Evolutionary conservation across 2,113 vertebrate species (phyloP).

Genomic region (Corvus moneduloides): DNA sequence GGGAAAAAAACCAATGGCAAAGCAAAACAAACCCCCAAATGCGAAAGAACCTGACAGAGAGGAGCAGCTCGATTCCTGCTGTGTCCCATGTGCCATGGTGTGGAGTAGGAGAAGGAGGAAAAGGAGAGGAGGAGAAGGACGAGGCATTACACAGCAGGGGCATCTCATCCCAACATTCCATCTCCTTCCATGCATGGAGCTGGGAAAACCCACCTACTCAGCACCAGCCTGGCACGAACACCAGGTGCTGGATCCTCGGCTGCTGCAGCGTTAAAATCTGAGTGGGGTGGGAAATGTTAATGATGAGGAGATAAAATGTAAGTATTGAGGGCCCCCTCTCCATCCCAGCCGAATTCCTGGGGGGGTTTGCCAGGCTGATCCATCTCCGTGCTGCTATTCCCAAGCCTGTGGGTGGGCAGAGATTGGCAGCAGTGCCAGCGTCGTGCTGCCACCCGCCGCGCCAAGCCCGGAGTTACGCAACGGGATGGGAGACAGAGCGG

Average conservation of each 20-base stretch:
- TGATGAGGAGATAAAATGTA: background rate
- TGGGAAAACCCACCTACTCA: background rate
- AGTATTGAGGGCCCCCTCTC: accelerated
- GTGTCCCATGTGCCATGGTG: background rate
- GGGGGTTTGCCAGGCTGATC: background rate
- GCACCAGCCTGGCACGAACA: background rate
- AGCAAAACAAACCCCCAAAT: background rate
- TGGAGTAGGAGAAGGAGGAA: background rate
- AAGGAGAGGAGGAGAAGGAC: background rate
- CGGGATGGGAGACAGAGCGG: background rate
- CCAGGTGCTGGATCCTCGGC: accelerated
- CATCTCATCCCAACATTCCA: background rate
- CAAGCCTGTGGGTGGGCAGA: background rate
- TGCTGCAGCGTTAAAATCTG: background rate
- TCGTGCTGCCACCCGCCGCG: background rate
- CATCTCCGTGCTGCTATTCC: accelerated
- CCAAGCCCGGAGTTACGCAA: background rate
- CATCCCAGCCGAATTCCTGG: background rate
- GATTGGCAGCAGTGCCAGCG: background rate
- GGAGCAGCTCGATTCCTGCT: background rate
- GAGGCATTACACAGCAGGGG: background rate
- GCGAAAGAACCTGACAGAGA: background rate
- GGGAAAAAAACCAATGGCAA: background rate
- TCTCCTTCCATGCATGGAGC: background rate
- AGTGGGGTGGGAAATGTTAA: background rate